Evolutionary conservation across 2,797 vertebrate species (phyloP).

Genomic region (Knipowitschia caucasica): DNA sequence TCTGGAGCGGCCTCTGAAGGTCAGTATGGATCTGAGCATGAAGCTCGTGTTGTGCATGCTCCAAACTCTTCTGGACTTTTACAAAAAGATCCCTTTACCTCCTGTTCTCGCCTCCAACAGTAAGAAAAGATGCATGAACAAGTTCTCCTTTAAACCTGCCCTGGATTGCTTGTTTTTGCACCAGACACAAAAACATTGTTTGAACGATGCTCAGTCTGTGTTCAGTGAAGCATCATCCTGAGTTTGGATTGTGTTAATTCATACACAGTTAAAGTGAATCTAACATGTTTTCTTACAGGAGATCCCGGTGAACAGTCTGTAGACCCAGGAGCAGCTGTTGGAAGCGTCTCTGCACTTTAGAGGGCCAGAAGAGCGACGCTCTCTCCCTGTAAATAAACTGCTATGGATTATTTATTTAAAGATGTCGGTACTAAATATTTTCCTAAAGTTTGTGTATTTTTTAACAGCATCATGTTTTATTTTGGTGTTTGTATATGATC

Average conservation of each 20-base stretch:
- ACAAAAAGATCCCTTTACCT: too few relatives aligned
- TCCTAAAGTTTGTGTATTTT: constrained; percentile 48
- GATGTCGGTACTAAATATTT: constrained; percentile 56
- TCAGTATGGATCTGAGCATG: constrained; percentile 67
- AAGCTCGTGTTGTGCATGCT: constrained; percentile 41
- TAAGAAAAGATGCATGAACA: too few relatives aligned
- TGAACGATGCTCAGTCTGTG: too few relatives aligned
- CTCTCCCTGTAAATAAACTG: constrained; percentile 50
- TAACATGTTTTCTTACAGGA: constrained; percentile 63
- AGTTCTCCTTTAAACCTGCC: background rate
- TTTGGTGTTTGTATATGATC: background rate
- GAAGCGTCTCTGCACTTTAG: constrained; percentile 21
- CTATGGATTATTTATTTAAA: constrained; percentile 57
- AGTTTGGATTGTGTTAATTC: too few relatives aligned
- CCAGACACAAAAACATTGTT: too few relatives aligned
- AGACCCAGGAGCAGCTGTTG: constrained; percentile 11
- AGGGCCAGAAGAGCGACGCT: constrained; percentile 37
- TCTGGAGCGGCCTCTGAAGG: constrained; percentile 68
- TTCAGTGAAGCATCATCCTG: too few relatives aligned
- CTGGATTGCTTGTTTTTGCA: too few relatives aligned
- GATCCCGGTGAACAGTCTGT: constrained; percentile 67
- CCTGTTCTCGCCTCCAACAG: too few relatives aligned
- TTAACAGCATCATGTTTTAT: constrained; percentile 19
- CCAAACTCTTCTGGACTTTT: background rate
- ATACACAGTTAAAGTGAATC: too few relatives aligned